Conservation (phyloP, 2,888 invertebrate genomes). For the Listrodromus nycthemerus region DNA sequence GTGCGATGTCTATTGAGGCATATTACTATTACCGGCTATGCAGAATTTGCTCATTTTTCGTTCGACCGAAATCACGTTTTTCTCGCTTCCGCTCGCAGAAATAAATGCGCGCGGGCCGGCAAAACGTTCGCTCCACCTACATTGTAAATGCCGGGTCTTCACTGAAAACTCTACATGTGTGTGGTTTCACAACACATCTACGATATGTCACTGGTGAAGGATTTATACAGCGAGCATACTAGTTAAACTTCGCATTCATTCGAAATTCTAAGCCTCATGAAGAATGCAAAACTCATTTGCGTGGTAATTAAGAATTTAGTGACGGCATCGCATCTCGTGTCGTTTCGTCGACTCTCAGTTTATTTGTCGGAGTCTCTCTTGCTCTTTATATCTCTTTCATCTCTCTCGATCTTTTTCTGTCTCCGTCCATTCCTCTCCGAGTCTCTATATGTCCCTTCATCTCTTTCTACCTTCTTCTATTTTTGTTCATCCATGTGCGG, state of each 20-base stretch:
- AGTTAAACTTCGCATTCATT: constrained; percentile 71
- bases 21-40: neutral
- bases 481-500: too few relatives aligned
- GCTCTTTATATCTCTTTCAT: neutral
- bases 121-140: constrained; percentile 12
- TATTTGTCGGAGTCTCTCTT: constrained; percentile 2
- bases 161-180: constrained; percentile 1
- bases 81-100: neutral
- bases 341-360: constrained; percentile 3
- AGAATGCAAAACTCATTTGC: constrained; percentile 78
- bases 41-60: neutral
- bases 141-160: constrained; percentile 1
- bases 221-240: constrained; percentile 39
- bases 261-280: constrained; percentile 72
- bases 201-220: neutral
- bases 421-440: neutral
- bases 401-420: neutral
- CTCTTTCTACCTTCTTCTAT: too few relatives aligned
- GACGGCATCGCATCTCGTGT: constrained; percentile 37
- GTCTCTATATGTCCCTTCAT: too few relatives aligned
- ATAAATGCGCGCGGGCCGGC: constrained; percentile 1
- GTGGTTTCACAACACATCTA: neutral
- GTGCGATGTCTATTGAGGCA: constrained; percentile 27
- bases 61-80: too few relatives aligned
- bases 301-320: constrained; percentile 76